phyloP scores from a whole-genome alignment of 2,113 vertebrate genomes.

The Bubo blakistoni region DNA sequence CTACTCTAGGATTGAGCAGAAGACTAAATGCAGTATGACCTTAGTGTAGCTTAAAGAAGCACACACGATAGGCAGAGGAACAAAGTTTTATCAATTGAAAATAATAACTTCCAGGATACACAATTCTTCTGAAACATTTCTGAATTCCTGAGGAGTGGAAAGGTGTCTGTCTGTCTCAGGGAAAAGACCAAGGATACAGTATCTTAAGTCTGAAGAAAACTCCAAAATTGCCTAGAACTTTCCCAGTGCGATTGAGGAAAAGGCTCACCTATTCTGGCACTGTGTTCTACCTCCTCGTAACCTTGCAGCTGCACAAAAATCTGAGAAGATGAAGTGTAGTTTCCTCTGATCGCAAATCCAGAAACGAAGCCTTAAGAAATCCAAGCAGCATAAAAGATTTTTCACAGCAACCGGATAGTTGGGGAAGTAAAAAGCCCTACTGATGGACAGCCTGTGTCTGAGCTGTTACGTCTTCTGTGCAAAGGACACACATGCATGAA shows the following conservation, averaged over 20 bases:
- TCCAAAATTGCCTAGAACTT: not conserved
- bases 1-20: not conserved
- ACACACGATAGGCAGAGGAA: not conserved
- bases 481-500: not conserved
- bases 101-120: not conserved
- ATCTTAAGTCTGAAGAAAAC: not conserved
- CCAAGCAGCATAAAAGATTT: not conserved
- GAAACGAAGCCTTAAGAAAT: not conserved
- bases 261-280: not conserved
- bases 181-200: not conserved
- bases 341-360: not conserved
- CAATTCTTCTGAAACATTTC: not conserved
- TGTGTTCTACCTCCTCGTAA: accelerated
- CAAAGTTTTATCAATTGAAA: not conserved
- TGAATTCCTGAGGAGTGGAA: not conserved
- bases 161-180: not conserved
- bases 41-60: not conserved
- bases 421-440: not conserved
- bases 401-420: not conserved
- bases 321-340: not conserved
- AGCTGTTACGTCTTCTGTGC: not conserved
- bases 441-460: not conserved
- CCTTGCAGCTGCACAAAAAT: not conserved
- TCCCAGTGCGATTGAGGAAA: not conserved
- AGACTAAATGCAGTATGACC: not conserved